Evolutionary conservation across 2,888 invertebrate species (phyloP).

Genomic region (Parapristionchus giblindavisi): DNA sequence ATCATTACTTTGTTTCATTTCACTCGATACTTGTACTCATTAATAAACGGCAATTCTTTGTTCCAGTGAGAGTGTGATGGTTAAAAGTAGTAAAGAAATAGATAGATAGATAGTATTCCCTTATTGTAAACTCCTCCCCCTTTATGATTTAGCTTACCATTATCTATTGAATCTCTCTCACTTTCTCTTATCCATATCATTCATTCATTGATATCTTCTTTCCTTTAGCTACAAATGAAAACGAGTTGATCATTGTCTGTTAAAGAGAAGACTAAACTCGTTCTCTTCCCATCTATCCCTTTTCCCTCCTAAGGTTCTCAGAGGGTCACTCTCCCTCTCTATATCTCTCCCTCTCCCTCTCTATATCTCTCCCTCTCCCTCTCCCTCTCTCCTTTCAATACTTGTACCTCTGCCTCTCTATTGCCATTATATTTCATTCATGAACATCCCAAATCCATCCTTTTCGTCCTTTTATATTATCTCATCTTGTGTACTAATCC

Average conservation of each 20-base stretch:
- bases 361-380: neutral
- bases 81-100: too few relatives aligned
- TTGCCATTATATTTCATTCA: neutral
- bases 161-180: constrained; percentile 6
- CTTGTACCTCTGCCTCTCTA: neutral
- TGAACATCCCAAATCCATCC: neutral
- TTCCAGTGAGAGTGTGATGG: neutral
- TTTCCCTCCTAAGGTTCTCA: constrained; percentile 31
- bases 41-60: constrained; percentile 29
- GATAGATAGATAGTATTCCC: too few relatives aligned
- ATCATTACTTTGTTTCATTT: neutral
- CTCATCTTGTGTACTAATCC: too few relatives aligned
- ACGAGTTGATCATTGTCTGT: constrained; percentile 35
- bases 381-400: constrained; percentile 1
- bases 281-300: constrained; percentile 17
- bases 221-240: neutral
- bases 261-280: constrained; percentile 9
- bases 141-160: neutral
- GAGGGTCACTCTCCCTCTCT: constrained; percentile 30
- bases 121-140: constrained; percentile 36
- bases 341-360: constrained; percentile 16
- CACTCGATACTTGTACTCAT: constrained; percentile 31
- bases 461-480: too few relatives aligned
- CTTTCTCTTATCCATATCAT: constrained; percentile 25
- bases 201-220: neutral